Base-by-base conservation (phyloP, 1,140 invertebrate genomes). In the Tetranychus urticae region DNA sequence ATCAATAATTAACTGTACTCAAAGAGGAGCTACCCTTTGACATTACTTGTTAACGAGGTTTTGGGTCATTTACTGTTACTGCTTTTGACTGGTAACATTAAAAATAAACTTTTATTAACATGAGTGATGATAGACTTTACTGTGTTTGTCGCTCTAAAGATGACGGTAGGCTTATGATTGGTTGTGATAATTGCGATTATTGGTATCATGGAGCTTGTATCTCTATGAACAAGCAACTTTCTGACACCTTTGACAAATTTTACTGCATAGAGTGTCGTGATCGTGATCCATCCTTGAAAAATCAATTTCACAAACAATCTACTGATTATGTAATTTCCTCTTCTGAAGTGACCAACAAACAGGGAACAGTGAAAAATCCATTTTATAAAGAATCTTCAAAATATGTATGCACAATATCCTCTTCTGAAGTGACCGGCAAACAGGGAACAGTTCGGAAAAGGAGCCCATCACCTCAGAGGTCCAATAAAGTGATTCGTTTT, bases 141-240 rank as follows among this genome's bases (percentile, higher is more conserved):
- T 97, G 92, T 71, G 86, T 97, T 66, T 97, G 92, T 72, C 78
- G 89, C 50, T 86, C 86, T 23, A 85, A 87, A 0, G 90, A 96
- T 70, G 86, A 85, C 67, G 86, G 84, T 6, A 76, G 89, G 36
- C 96, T 97, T 75, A 97, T 97, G 91, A 96, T 96, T 73, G 88
- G 85, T 52, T 97, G 92, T 76, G 93, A 97, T 74, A 79, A 85
- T 39, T 97, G 93, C 73, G 88, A 97, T 72, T 90, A 96, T 75
- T 97, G 93, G 92, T 97, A 92, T 70, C 93, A 97, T 73, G 91
- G 91, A 10, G 88, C 94, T 69, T 97, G 92, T 72, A 92, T 97
- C 67, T 86, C 86, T 35, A 88, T 97, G 61, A 91, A 86, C 10
- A 84, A 92, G 70, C 81, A 85, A 66, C 86, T 94, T 71, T 85